phyloP scores from a whole-genome alignment of 2,113 vertebrate genomes.

The Colinus virginianus region DNA sequence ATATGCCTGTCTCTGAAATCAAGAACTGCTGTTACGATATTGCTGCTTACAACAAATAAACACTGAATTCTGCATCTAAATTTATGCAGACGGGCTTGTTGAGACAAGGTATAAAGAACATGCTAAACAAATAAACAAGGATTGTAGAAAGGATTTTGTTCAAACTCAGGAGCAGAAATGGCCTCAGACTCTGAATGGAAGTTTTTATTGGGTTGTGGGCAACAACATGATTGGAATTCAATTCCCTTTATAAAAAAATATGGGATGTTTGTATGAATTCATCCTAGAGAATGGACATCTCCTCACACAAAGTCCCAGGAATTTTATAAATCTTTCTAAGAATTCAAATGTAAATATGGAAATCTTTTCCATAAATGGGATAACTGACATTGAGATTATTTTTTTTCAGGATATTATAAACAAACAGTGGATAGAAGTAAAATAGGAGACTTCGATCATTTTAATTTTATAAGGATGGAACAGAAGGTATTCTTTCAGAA shows the following conservation, averaged over 20 bases:
- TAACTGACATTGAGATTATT: background rate
- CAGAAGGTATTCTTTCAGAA: background rate
- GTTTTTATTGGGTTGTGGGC: background rate
- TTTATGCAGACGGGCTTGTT: background rate
- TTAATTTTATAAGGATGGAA: background rate
- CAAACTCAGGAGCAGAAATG: background rate
- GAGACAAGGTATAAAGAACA: background rate
- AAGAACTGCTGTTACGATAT: background rate
- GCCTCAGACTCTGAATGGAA: background rate
- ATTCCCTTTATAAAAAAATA: background rate
- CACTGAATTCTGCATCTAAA: background rate
- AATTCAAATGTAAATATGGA: background rate
- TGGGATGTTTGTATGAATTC: accelerated
- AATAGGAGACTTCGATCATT: background rate
- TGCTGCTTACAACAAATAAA: background rate
- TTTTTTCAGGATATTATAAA: background rate
- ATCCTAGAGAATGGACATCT: background rate
- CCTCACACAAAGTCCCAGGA: background rate
- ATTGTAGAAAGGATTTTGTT: background rate
- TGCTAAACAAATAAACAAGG: background rate
- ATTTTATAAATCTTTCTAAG: background rate
- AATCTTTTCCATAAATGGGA: background rate
- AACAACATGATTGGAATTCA: background rate
- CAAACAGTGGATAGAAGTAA: background rate
- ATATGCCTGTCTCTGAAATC: background rate